Conservation (phyloP, 2,113 vertebrate genomes). For the Osmerus eperlanus region DNA sequence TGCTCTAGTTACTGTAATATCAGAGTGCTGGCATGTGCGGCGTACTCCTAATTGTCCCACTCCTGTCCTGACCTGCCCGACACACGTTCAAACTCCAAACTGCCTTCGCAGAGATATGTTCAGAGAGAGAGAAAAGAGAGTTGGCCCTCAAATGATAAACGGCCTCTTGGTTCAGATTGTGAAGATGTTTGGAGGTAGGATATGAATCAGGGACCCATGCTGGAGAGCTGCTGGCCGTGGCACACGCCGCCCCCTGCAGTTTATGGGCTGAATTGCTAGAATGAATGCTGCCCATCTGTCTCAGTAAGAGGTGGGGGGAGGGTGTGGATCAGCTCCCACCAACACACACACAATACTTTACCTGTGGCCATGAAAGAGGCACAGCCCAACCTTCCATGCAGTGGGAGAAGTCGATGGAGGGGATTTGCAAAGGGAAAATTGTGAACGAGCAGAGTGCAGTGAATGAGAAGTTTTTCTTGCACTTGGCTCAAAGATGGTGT, state of each 20-base stretch:
- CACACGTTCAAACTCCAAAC: slow-evolving; percentile 32
- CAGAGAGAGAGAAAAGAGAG: slow-evolving; percentile 18
- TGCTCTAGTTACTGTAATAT: slow-evolving; percentile 58
- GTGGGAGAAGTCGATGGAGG: slow-evolving; percentile 33
- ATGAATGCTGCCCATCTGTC: not conserved
- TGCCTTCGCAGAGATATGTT: slow-evolving; percentile 16
- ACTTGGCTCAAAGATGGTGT: slow-evolving; percentile 60
- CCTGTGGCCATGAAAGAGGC: slow-evolving; percentile 33
- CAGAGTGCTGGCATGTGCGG: slow-evolving; percentile 50
- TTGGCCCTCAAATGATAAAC: not conserved
- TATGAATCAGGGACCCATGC: slow-evolving; percentile 7
- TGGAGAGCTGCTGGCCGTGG: not conserved
- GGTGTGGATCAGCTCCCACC: not conserved
- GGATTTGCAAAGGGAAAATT: slow-evolving; percentile 57
- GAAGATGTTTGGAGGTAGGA: slow-evolving; percentile 15
- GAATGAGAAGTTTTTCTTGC: slow-evolving; percentile 57
- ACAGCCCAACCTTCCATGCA: slow-evolving; percentile 42
- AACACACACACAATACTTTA: slow-evolving; percentile 23
- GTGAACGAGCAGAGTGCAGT: slow-evolving; percentile 56
- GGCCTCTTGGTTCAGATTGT: not conserved
- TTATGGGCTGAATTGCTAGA: not conserved
- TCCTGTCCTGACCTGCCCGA: slow-evolving; percentile 18
- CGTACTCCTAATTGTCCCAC: slow-evolving; percentile 21
- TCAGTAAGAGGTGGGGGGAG: slow-evolving; percentile 23
- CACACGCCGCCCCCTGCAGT: slow-evolving; percentile 26